A percentile compares a stretch with the other conserved stretches of the same genome.
Conservation (phyloP, 2,797 vertebrate genomes). For the Buceros bicornis region DNA sequence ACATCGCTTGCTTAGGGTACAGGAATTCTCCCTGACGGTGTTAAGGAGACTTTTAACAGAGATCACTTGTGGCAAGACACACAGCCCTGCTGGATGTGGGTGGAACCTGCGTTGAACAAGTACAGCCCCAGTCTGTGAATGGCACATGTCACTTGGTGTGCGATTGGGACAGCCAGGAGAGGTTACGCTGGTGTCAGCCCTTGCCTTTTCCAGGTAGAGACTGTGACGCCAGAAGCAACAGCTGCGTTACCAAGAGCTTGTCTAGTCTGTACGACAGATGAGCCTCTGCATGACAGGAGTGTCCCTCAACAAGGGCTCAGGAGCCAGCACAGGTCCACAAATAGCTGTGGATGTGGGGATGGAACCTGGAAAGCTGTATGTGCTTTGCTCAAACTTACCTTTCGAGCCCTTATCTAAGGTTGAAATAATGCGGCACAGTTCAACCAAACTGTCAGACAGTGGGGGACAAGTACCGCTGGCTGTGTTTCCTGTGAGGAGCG, state of each 20-base stretch:
- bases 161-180: background rate
- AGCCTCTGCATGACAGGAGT: background rate
- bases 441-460: background rate
- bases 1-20: background rate
- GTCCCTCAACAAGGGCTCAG: background rate
- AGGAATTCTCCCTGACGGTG: rapidly evolving
- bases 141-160: background rate
- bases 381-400: rapidly evolving
- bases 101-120: background rate
- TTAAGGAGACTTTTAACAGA: background rate
- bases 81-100: background rate
- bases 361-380: background rate
- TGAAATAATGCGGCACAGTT: background rate
- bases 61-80: background rate
- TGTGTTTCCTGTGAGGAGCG: background rate
- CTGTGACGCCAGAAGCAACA: background rate
- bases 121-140: rapidly evolving
- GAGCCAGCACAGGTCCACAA: background rate
- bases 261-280: background rate
- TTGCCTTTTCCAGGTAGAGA: background rate
- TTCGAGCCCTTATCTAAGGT: background rate
- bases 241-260: rapidly evolving
- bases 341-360: too few species aligned
- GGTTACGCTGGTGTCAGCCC: rapidly evolving
- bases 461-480: rapidly evolving